These are phyloP conservation scores for Nomada fabriciana DNA, from an alignment of 2,888 invertebrate genomes.

Conservation along the genomic window DNA sequence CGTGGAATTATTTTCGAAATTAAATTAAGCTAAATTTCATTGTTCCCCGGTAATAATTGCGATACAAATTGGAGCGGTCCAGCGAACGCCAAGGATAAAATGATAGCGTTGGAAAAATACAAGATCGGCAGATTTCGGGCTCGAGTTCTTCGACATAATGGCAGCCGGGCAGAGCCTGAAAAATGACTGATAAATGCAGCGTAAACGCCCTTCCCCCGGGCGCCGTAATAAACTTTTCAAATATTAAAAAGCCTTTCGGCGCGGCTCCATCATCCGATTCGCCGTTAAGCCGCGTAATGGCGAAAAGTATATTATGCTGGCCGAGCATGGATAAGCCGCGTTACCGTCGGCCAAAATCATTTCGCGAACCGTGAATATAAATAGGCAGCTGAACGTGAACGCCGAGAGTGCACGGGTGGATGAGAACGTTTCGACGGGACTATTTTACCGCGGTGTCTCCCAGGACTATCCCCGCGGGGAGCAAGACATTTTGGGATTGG, in stretches of 20 bases:
- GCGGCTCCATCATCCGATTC: constrained; percentile 50
- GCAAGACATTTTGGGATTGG: too few species aligned
- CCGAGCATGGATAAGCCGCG: constrained; percentile 48
- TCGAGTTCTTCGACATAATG: background rate
- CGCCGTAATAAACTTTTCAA: constrained; percentile 39
- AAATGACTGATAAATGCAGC: constrained; percentile 30
- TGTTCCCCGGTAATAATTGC: too few species aligned
- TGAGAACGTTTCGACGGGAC: background rate
- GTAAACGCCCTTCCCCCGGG: background rate
- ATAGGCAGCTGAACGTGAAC: constrained; percentile 12
- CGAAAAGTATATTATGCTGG: constrained; percentile 52
- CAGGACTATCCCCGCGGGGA: too few species aligned
- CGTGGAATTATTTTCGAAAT: too few species aligned
- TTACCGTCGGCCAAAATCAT: constrained; percentile 36
- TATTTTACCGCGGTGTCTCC: background rate
- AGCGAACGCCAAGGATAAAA: too few species aligned
- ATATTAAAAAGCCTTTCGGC: constrained; percentile 52
- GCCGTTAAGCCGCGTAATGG: constrained; percentile 55
- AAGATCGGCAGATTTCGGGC: background rate
- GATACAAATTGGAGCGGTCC: too few species aligned
- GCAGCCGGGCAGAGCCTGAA: background rate
- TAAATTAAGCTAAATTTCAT: too few species aligned
- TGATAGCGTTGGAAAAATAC: background rate
- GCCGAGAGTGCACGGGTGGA: background rate
- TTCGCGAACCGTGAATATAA: constrained; percentile 48